These are phyloP conservation scores for Calliphora vomitoria DNA, from an alignment of 2,888 invertebrate genomes.

Conservation along the genomic window DNA sequence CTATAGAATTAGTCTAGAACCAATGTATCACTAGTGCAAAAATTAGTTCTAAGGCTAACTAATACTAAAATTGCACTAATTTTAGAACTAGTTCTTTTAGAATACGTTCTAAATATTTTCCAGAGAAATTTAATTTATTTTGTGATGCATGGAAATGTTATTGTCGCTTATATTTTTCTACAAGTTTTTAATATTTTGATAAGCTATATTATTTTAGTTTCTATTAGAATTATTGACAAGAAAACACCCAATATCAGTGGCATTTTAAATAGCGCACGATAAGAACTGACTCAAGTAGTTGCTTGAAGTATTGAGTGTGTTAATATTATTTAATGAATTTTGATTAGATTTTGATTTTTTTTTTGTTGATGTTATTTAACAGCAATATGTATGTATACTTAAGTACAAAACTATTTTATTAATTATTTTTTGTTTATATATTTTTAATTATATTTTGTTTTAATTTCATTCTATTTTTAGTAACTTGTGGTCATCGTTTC, in stretches of 20 bases:
- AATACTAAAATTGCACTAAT: too few species aligned
- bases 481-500: slow-evolving; percentile 84
- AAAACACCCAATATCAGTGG: slow-evolving; percentile 12
- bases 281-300: slow-evolving; percentile 35
- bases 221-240: slow-evolving; percentile 19
- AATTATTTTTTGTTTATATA: neutral
- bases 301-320: slow-evolving; percentile 23
- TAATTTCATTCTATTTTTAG: slow-evolving; percentile 74
- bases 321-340: slow-evolving; percentile 31
- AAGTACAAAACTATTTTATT: neutral
- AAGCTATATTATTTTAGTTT: neutral
- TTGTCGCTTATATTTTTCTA: neutral
- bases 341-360: slow-evolving; percentile 29
- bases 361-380: neutral
- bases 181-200: slow-evolving; percentile 1
- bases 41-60: too few species aligned
- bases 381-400: too few species aligned
- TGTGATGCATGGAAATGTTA: too few species aligned
- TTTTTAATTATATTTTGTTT: neutral
- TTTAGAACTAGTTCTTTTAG: too few species aligned
- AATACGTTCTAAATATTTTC: too few species aligned
- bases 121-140: too few species aligned
- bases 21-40: too few species aligned
- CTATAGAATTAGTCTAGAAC: too few species aligned
- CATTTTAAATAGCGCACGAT: slow-evolving; percentile 13